Percentiles rank a stretch among this genome's conserved stretches.
These are phyloP conservation scores for Probaryconus sp. DNA, from an alignment of 1,140 invertebrate species.

Conservation along the genomic window DNA sequence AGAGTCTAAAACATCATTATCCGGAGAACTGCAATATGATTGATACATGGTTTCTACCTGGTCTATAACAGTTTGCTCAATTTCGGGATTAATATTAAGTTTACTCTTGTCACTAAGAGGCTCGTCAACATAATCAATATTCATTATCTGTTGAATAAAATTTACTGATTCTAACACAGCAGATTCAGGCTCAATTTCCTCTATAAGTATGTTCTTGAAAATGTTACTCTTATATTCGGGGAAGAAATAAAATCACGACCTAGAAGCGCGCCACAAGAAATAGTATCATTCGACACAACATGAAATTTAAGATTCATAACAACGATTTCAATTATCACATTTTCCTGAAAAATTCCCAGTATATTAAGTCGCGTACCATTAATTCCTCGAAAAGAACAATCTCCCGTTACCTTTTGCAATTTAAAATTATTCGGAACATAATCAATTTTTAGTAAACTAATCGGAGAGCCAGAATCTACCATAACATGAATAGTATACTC, in stretches of 20 bases:
- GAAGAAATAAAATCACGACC: neutral
- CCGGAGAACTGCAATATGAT: no score
- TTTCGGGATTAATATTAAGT: neutral
- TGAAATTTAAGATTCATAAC: neutral
- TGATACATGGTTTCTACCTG: neutral
- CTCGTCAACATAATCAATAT: neutral
- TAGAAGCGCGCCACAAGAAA: neutral
- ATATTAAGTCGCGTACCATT: neutral
- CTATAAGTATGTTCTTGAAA: neutral
- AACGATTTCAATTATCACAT: neutral
- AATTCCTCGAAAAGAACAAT: neutral
- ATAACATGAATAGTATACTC: conserved; percentile 5
- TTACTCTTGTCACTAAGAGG: neutral
- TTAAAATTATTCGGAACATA: neutral
- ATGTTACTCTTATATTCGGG: neutral
- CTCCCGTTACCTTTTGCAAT: neutral
- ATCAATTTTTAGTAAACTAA: conserved; percentile 2
- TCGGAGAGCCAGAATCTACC: conserved; percentile 5
- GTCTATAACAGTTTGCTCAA: neutral
- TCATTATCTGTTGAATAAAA: neutral
- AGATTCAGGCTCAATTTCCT: neutral
- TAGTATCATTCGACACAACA: neutral
- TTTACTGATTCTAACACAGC: neutral
- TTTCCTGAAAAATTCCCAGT: neutral
- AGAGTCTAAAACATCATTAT: no score